Evolutionary conservation across 2,113 vertebrate species (phyloP).

Genomic region (Zeus faber): DNA sequence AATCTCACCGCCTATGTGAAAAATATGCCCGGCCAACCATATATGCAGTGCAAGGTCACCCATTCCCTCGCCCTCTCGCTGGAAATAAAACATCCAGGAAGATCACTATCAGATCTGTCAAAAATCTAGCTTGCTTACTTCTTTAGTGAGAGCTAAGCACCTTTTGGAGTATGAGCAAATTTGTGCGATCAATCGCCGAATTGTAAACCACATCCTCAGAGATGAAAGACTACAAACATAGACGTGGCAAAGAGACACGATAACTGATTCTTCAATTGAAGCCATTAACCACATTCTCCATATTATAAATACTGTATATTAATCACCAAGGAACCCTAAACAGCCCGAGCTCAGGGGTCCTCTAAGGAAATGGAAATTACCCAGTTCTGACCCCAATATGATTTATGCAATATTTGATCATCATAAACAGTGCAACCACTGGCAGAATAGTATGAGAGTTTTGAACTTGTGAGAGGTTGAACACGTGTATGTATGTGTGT

Average conservation of each 20-base stretch:
- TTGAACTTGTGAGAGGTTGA: slow-evolving; percentile 20
- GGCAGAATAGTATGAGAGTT: background rate
- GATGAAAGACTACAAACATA: slow-evolving; percentile 34
- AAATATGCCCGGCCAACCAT: slow-evolving; percentile 43
- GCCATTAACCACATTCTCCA: slow-evolving; percentile 40
- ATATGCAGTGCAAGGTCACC: slow-evolving; percentile 47
- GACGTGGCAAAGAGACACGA: slow-evolving; percentile 27
- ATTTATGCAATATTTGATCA: slow-evolving; percentile 43
- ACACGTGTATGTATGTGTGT: background rate
- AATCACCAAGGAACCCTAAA: slow-evolving; percentile 50
- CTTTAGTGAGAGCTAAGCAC: slow-evolving; percentile 21
- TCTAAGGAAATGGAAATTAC: slow-evolving; percentile 46
- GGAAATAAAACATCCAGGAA: slow-evolving; percentile 27
- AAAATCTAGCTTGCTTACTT: slow-evolving; percentile 12
- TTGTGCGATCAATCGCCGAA: slow-evolving; percentile 57
- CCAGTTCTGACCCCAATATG: slow-evolving; percentile 31
- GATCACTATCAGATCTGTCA: slow-evolving; percentile 41
- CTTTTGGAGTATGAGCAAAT: slow-evolving; percentile 36
- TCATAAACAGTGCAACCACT: slow-evolving; percentile 1
- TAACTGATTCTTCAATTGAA: slow-evolving; percentile 49
- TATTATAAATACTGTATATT: slow-evolving; percentile 16
- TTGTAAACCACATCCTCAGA: slow-evolving; percentile 43
- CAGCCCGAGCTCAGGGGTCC: slow-evolving; percentile 20
- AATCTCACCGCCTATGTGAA: slow-evolving; percentile 41
- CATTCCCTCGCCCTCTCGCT: slow-evolving; percentile 10